Conservation (phyloP, 2,888 invertebrate species). For the Euplexia lucipara region DNA sequence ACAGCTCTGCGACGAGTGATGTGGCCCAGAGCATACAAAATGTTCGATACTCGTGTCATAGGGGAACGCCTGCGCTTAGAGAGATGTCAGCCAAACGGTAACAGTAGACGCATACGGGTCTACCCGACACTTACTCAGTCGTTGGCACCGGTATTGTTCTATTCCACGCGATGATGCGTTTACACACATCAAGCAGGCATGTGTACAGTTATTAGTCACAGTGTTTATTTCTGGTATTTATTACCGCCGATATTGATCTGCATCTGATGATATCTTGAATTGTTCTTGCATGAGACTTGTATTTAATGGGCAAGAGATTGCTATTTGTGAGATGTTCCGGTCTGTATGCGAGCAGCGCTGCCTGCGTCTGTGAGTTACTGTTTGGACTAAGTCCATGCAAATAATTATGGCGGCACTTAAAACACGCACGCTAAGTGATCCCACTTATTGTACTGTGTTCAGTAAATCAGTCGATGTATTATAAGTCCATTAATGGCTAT, state of each 20-base stretch:
- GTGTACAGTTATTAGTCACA: slow-evolving; percentile 73
- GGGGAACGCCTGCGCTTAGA: slow-evolving; percentile 24
- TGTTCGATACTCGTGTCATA: slow-evolving; percentile 1
- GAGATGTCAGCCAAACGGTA: slow-evolving; percentile 39
- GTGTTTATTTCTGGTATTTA: slow-evolving; percentile 74
- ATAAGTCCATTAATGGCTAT: slow-evolving; percentile 23
- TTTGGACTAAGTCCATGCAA: slow-evolving; percentile 19
- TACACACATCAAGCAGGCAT: slow-evolving; percentile 50
- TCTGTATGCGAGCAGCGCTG: slow-evolving; percentile 21
- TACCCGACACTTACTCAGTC: slow-evolving; percentile 74
- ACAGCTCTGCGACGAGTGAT: background rate
- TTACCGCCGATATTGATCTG: slow-evolving; percentile 61
- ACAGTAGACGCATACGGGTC: slow-evolving; percentile 60
- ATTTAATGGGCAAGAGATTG: slow-evolving; percentile 11
- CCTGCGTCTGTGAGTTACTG: slow-evolving; percentile 12
- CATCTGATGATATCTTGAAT: slow-evolving; percentile 53
- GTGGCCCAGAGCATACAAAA: background rate
- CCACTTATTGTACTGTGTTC: slow-evolving; percentile 36
- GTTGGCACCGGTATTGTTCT: slow-evolving; percentile 78
- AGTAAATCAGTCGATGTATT: slow-evolving; percentile 29
- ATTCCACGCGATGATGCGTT: slow-evolving; percentile 77
- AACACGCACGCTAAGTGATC: slow-evolving; percentile 29
- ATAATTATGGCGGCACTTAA: slow-evolving; percentile 21
- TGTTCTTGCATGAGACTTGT: slow-evolving; percentile 37
- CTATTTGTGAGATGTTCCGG: slow-evolving; percentile 36